These are phyloP conservation scores for Dolichopus griseipennis DNA, from an alignment of 2,888 invertebrate genomes.

Conservation along the genomic window DNA sequence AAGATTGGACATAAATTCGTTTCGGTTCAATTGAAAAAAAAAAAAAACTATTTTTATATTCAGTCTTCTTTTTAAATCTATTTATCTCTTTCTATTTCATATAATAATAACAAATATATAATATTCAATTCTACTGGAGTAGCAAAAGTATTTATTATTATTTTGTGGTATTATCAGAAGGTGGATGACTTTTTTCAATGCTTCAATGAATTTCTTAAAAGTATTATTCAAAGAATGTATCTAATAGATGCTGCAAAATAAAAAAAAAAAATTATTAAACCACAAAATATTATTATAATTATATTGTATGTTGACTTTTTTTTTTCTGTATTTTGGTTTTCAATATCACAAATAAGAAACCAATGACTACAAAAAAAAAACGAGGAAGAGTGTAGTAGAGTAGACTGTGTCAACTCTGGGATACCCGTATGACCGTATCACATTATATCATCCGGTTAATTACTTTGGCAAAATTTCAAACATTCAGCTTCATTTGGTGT, in stretches of 20 bases:
- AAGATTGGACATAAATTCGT: too few relatives aligned
- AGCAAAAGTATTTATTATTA: neutral
- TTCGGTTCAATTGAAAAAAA: too few relatives aligned
- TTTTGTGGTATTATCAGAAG: neutral
- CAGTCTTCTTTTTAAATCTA: neutral
- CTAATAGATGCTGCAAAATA: too few relatives aligned
- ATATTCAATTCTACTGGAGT: neutral
- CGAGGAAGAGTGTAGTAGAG: too few relatives aligned
- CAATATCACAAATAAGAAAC: neutral
- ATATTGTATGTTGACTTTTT: neutral
- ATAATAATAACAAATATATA: neutral
- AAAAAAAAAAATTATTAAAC: neutral
- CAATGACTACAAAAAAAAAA: too few relatives aligned
- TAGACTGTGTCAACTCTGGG: too few relatives aligned
- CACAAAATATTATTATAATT: neutral
- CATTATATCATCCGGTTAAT: too few relatives aligned
- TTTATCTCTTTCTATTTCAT: neutral
- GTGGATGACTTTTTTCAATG: neutral
- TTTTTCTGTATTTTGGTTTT: neutral
- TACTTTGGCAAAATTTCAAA: too few relatives aligned
- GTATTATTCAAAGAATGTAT: neutral
- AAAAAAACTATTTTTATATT: neutral
- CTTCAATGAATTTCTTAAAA: neutral
- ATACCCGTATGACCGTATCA: too few relatives aligned
- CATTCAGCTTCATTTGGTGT: too few relatives aligned